Percentiles rank a stretch among this genome's conserved stretches.
These are phyloP conservation scores for Acanthornis magna DNA, from an alignment of 2,797 vertebrate genomes.

Conservation along the genomic window DNA sequence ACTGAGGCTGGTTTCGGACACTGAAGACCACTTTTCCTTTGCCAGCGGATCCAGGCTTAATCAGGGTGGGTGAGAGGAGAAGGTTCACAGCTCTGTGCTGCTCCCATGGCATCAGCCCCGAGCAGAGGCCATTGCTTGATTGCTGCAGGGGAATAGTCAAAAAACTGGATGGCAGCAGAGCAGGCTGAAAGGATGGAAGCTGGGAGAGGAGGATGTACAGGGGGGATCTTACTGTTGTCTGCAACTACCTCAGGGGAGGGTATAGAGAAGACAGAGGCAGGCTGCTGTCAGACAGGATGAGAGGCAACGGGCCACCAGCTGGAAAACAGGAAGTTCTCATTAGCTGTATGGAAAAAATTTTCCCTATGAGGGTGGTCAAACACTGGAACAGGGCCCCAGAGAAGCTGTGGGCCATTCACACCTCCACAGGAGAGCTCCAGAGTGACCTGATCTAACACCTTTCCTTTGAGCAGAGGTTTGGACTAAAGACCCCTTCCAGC, in stretches of 20 bases:
- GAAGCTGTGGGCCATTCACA: neutral
- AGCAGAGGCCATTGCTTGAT: neutral
- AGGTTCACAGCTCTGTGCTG: neutral
- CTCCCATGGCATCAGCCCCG: neutral
- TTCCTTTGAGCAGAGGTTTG: neutral
- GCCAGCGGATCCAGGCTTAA: neutral
- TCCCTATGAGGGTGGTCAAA: neutral
- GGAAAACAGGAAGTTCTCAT: constrained; percentile 46
- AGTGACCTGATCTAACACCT: neutral
- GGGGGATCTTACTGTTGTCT: neutral
- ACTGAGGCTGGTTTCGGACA: neutral
- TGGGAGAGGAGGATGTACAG: neutral
- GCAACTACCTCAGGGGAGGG: neutral
- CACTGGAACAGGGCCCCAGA: neutral
- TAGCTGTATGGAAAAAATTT: neutral
- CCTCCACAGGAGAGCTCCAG: neutral
- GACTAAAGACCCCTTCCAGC: neutral
- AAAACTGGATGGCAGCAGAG: neutral
- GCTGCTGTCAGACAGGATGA: constrained; percentile 25
- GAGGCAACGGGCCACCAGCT: neutral
- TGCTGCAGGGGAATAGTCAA: neutral
- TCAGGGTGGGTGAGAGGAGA: neutral
- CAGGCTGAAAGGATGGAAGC: neutral
- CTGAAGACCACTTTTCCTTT: neutral
- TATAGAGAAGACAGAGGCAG: neutral